phyloP scores from a whole-genome alignment of 2,113 vertebrate species.

The Ifrita kowaldi region DNA sequence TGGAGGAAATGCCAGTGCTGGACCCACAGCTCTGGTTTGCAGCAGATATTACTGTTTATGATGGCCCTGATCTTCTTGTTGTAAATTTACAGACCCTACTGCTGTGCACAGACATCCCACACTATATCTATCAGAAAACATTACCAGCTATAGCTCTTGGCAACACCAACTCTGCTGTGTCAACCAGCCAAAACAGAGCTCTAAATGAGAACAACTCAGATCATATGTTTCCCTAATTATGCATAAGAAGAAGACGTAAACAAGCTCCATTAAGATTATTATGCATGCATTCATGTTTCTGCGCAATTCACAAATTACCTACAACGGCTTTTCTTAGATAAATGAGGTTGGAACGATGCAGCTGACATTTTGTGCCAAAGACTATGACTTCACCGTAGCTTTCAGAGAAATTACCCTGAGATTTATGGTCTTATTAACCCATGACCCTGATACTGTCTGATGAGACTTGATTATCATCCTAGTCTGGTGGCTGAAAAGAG shows the following conservation, averaged over 20 bases:
- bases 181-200: slow-evolving; percentile 27
- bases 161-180: background rate
- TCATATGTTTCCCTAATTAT: slow-evolving; percentile 32
- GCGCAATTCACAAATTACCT: slow-evolving; percentile 18
- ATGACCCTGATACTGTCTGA: background rate
- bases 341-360: background rate
- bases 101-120: background rate
- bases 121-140: slow-evolving; percentile 8
- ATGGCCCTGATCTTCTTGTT: background rate
- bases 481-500: background rate
- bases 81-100: slow-evolving; percentile 1
- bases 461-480: background rate
- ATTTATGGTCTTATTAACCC: slow-evolving; percentile 3
- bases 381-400: background rate
- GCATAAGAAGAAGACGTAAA: background rate
- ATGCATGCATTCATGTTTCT: slow-evolving; percentile 12
- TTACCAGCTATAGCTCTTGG: background rate
- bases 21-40: background rate
- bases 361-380: slow-evolving; percentile 13
- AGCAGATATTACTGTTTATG: background rate
- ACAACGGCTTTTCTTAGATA: background rate
- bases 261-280: slow-evolving; percentile 31
- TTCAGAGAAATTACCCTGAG: background rate
- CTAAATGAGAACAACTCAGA: background rate
- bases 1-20: background rate